phyloP scores from a whole-genome alignment of 2,888 invertebrate genomes.

The Rhagonycha fulva region DNA sequence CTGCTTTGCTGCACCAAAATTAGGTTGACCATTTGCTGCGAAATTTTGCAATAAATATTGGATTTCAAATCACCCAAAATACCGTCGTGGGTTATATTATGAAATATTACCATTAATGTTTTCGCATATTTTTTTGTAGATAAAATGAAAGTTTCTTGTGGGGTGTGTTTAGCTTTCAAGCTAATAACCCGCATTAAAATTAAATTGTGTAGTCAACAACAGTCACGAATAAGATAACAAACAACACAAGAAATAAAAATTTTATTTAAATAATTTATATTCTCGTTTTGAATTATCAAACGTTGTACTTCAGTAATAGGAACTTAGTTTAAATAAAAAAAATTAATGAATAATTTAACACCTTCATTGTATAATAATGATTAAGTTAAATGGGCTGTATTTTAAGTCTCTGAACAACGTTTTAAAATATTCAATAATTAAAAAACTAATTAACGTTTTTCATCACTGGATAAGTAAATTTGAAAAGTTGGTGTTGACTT shows the following conservation, averaged over 20 bases:
- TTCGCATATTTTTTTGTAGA: constrained; percentile 23
- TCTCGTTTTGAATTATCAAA: background rate
- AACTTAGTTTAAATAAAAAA: background rate
- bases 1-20: background rate
- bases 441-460: background rate
- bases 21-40: constrained; percentile 29
- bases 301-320: too few species aligned
- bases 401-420: background rate
- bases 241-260: background rate
- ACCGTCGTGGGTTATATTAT: constrained; percentile 13
- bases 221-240: constrained; percentile 1
- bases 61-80: constrained; percentile 16
- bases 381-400: background rate
- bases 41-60: constrained; percentile 31
- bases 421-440: background rate
- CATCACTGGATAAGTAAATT: background rate
- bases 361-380: background rate
- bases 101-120: constrained; percentile 29
- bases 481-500: background rate
- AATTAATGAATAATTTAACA: background rate
- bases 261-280: constrained; percentile 1
- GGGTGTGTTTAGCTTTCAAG: constrained; percentile 6
- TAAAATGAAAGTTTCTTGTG: constrained; percentile 6
- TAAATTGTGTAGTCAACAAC: background rate
- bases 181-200: constrained; percentile 3